A percentile compares a stretch with the other conserved stretches of the same genome.
Conservation (phyloP, 2,797 vertebrate genomes). For the Bovichtus variegatus region DNA sequence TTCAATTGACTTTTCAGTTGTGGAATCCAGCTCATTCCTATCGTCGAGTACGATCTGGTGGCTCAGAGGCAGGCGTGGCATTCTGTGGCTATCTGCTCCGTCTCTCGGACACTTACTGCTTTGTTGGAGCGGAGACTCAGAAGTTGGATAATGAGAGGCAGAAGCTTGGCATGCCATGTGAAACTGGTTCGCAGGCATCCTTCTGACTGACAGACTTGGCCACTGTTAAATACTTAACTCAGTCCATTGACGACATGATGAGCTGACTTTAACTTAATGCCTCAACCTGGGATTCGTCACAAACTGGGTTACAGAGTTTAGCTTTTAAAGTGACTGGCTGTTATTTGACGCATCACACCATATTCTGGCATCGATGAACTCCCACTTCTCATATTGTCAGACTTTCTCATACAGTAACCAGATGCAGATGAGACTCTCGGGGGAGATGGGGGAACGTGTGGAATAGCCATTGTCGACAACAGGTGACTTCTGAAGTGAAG, state of each 20-base stretch:
- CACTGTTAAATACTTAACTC: slow-evolving; percentile 18
- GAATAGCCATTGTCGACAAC: neutral
- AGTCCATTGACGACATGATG: slow-evolving; percentile 27
- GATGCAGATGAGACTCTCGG: neutral
- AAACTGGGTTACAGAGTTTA: slow-evolving; percentile 27
- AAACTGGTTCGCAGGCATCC: slow-evolving; percentile 30
- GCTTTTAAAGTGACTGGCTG: slow-evolving; percentile 8
- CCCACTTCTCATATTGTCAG: slow-evolving; percentile 14
- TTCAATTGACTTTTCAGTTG: slow-evolving; percentile 43
- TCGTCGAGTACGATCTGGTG: slow-evolving; percentile 60
- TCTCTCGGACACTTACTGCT: slow-evolving; percentile 55
- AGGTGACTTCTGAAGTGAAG: neutral
- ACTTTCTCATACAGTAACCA: slow-evolving; percentile 22
- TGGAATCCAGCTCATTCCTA: slow-evolving; percentile 52
- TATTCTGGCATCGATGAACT: slow-evolving; percentile 3
- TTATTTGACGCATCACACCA: slow-evolving; percentile 12
- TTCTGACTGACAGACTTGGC: slow-evolving; percentile 38
- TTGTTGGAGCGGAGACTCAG: slow-evolving; percentile 53
- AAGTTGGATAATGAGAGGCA: slow-evolving; percentile 36
- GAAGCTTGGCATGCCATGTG: slow-evolving; percentile 35
- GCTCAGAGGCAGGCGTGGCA: slow-evolving; percentile 38
- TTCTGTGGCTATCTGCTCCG: slow-evolving; percentile 57
- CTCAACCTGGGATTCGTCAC: slow-evolving; percentile 10
- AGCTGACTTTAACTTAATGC: slow-evolving; percentile 24
- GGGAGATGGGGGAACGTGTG: slow-evolving; percentile 29